Base-by-base conservation (phyloP, 2,888 invertebrate species). In the Eupithecia subfuscata region DNA sequence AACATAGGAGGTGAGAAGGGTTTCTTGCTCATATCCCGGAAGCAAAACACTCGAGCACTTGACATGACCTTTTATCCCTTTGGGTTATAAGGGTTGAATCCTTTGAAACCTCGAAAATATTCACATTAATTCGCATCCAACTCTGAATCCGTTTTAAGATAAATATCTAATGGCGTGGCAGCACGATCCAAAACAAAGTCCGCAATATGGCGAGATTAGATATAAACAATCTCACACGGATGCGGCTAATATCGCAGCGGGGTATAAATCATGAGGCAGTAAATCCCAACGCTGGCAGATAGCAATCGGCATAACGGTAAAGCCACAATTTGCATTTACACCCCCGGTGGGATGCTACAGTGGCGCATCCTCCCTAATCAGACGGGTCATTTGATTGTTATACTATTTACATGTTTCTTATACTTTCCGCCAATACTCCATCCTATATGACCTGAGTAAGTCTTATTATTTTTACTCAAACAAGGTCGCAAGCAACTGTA, bases 261-360 rank as follows among this genome's bases (percentile, higher is more conserved):
- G 76, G 77, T 81, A 88, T 89, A 87, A 87, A 87, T 88, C 85
- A 87, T 86, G 85, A 81, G 81, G 82, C 81, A 82, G 82, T 88
- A 89, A 89, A 87, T 87, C 88, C 86, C 83, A 80, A 80, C 78
- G 82, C 82, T 80, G 80, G 85, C 86, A 87, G 90, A 91, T 90
- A 89, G 85, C 84, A 86, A 88, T 88, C 84, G 87, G 87, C 86
- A 90, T 90, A 88, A 88, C 87, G 88, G 85, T 90, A 91, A 91
- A 90, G 86, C 90, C 89, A 84, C 89, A 88, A 91, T 91, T 91
- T 91, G 90, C 91, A 91, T 90, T 88, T 87, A 85, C 88, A 87
- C 88, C 88, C 89, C 83, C 79, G 82, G 82, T 64, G 68, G 75
- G 77, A 75, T 81, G 78, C 76, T 75, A 71, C 67, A 79, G 72